These are phyloP conservation scores for Pterocles burchelli DNA, from an alignment of 2,113 vertebrate species.

Conservation along the genomic window DNA sequence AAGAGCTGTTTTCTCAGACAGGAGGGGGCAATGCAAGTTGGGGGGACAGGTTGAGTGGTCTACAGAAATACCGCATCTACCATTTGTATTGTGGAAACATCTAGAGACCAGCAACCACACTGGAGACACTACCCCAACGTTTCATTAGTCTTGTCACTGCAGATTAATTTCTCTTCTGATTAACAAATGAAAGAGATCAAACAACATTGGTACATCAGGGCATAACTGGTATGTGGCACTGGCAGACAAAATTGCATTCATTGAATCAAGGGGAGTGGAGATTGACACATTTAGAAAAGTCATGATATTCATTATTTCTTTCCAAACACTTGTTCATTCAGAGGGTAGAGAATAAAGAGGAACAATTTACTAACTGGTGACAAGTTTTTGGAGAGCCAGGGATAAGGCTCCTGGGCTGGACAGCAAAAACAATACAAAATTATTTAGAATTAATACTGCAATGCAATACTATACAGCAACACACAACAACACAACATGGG, in stretches of 20 bases:
- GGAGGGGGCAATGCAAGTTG: fast-evolving
- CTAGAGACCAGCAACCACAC: not conserved
- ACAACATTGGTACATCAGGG: not conserved
- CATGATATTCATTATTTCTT: not conserved
- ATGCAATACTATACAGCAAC: not conserved
- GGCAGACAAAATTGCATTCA: not conserved
- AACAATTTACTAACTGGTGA: not conserved
- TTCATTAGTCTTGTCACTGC: not conserved
- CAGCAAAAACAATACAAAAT: not conserved
- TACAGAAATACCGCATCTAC: not conserved
- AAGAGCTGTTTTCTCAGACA: not conserved
- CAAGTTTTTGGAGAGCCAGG: not conserved
- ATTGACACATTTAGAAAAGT: not conserved
- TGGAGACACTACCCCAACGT: not conserved
- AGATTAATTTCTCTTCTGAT: not conserved
- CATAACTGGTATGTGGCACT: not conserved
- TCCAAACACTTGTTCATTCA: not conserved
- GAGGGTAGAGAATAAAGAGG: not conserved
- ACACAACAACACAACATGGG: not conserved
- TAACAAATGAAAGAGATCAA: not conserved
- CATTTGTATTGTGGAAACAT: not conserved
- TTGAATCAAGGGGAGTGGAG: not conserved
- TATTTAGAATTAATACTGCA: not conserved
- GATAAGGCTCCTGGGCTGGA: not conserved
- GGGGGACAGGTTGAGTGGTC: not conserved